Evolutionary conservation across 2,113 vertebrate genomes (phyloP), one percentile per base, ranked within the genome.

Genomic region (Amblyopsis rosae): DNA sequence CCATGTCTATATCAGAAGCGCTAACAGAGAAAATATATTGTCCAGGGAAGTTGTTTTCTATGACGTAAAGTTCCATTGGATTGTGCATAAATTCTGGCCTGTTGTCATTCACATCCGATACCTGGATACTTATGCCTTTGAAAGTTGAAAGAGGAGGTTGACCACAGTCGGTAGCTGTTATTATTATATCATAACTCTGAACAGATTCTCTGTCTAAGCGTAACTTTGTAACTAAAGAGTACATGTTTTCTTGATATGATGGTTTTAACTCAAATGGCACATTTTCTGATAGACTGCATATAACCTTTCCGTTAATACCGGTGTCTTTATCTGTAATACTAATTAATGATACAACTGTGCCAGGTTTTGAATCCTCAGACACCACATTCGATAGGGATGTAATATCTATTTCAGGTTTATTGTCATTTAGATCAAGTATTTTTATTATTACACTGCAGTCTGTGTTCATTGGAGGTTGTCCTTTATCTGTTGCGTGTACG

Each of bases 61-160:
- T 2, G 11, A 92, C 45, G 50, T 85, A 89, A 12, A 89, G 61
- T 3, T 26, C 26, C 12, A 88, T 55, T 0, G 86, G 78, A 4
- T 41, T 85, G 63, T 80, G 53, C 0, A 4, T 0, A 12, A 92
- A 92, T 10, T 75, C 33, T 58, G 90, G 91, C 4, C 58, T 80
- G 67, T 92, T 92, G 12, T 92, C 91, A 56, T 92, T 92, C 0
- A 89, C 83, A 61, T 92, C 90, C 41, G 76, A 83, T 57, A 92
- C 72, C 1, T 85, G 35, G 62, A 92, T 80, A 4, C 0, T 69
- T 0, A 92, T 13, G 0, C 73, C 85, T 89, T 90, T 87, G 16
- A 75, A 19, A 0, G 79, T 32, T 0, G 80, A 81, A 45, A 90
- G 72, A 0, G 87, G 32, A 17, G 88, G 84, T 0, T 86, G 73